Conservation (phyloP, 2,113 vertebrate genomes). For the Xenopus tropicalis region UCB_Xtro_10.0 CM004450.2:53312001-53312500, state of each 20-base stretch:
- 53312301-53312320: too few species aligned
- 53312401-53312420: too few species aligned
- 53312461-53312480: too few species aligned
- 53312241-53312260: conserved; percentile 19
- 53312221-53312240: conserved; percentile 28
- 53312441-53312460: too few species aligned
- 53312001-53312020: too few species aligned
- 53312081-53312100: conserved; percentile 37
- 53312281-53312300: neutral
- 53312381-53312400: too few species aligned
- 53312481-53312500: too few species aligned
- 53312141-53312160: conserved; percentile 42
- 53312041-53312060: conserved; percentile 26
- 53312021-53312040: neutral
- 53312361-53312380: too few species aligned
- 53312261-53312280: neutral
- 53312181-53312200: conserved; percentile 27
- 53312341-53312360: too few species aligned
- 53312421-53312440: too few species aligned
- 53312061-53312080: conserved; percentile 23
- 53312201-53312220: conserved; percentile 39
- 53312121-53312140: conserved; percentile 41
- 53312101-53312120: conserved; percentile 38
- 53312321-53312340: too few species aligned
- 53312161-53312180: conserved; percentile 23